These are phyloP conservation scores for Eurypyga helias DNA, from an alignment of 2,113 vertebrate species.

Conservation along the genomic window DNA sequence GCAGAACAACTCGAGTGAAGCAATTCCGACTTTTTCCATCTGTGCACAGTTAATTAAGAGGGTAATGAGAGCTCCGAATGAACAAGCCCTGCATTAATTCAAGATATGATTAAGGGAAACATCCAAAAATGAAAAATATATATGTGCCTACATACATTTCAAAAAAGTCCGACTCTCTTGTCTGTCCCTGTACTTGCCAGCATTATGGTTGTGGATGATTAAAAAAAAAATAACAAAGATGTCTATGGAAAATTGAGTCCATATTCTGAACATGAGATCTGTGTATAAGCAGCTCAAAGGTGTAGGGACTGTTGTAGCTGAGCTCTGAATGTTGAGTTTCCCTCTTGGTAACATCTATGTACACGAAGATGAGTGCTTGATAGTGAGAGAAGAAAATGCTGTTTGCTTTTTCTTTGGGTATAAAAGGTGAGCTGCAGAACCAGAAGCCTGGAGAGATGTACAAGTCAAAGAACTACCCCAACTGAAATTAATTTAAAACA, in stretches of 20 bases:
- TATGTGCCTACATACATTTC: background rate
- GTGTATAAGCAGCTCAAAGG: background rate
- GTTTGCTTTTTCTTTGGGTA: background rate
- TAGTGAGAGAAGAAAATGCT: background rate
- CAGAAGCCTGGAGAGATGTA: background rate
- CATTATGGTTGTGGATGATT: background rate
- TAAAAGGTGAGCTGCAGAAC: background rate
- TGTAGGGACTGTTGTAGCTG: background rate
- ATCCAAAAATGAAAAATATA: constrained; percentile 64
- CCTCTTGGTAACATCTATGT: background rate
- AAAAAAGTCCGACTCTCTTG: background rate
- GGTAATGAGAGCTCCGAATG: constrained; percentile 85
- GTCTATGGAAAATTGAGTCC: background rate
- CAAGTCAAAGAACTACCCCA: background rate
- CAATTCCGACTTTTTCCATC: constrained; percentile 87
- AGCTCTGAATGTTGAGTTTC: background rate
- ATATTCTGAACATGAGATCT: background rate
- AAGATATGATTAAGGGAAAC: constrained; percentile 84
- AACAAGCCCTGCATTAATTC: constrained; percentile 84
- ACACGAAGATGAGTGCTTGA: background rate
- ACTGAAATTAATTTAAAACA: background rate
- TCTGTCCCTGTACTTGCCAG: background rate
- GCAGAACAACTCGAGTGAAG: constrained; percentile 85
- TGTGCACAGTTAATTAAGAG: constrained; percentile 88
- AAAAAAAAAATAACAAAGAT: background rate